phyloP scores from a whole-genome alignment of 2,888 invertebrate species.

The Pandemis heparana region DNA sequence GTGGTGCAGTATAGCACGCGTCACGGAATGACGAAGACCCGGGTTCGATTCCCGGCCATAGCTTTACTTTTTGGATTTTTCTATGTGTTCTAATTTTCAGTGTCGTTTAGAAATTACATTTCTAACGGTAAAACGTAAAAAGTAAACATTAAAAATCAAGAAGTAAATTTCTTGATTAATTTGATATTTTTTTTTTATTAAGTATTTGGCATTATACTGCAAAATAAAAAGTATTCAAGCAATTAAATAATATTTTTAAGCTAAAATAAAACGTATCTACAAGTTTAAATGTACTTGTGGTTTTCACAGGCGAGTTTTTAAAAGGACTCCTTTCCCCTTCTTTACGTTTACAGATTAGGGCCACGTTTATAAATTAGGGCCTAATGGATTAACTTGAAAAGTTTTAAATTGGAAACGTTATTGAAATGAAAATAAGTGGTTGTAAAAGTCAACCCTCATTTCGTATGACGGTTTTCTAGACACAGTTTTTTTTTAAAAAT shows the following conservation, averaged over 20 bases:
- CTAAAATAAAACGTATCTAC: background rate
- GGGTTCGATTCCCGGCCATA: no score
- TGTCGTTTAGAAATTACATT: no score
- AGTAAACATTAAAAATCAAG: no score
- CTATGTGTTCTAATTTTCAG: no score
- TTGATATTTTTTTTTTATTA: no score
- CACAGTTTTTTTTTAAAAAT: background rate
- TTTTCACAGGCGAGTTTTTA: background rate
- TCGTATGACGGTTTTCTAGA: background rate
- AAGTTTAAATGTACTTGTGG: background rate
- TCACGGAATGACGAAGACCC: no score
- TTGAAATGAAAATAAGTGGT: conserved; percentile 1
- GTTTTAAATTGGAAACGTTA: background rate
- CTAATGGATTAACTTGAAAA: conserved; percentile 6
- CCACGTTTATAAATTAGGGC: background rate
- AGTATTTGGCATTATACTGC: no score
- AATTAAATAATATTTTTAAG: background rate
- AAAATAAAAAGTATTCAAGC: background rate
- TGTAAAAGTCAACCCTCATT: background rate
- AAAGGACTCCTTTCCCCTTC: background rate
- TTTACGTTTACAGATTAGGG: no score
- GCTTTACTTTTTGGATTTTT: no score
- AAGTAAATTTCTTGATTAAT: no score
- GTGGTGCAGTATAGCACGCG: no score
- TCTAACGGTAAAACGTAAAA: no score